These are phyloP conservation scores for Ramphastos sulfuratus DNA, from an alignment of 2,113 vertebrate genomes.

Conservation along the genomic window DNA sequence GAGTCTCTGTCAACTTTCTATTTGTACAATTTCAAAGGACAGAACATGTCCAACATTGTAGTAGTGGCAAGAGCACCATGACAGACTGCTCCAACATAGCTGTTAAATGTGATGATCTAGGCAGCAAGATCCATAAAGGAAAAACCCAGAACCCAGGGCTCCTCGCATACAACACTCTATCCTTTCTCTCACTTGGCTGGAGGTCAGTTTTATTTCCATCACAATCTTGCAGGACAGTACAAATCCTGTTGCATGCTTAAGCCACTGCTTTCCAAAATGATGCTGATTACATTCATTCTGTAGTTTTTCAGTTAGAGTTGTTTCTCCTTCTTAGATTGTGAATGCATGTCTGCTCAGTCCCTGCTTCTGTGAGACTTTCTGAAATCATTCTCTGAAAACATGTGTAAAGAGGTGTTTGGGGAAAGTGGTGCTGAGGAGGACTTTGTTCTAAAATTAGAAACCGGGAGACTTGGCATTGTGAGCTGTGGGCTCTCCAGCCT, in stretches of 20 bases:
- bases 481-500: not conserved
- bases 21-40: not conserved
- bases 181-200: not conserved
- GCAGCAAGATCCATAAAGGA: not conserved
- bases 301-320: not conserved
- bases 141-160: not conserved
- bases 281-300: not conserved
- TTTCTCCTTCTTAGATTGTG: not conserved
- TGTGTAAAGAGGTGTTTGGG: not conserved
- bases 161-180: not conserved
- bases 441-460: conserved; percentile 56
- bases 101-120: not conserved
- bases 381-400: conserved; percentile 42
- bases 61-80: not conserved
- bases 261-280: not conserved
- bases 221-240: not conserved
- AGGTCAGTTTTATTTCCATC: not conserved
- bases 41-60: not conserved
- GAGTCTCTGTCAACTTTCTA: not conserved
- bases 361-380: not conserved
- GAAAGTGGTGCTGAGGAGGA: not conserved
- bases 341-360: not conserved
- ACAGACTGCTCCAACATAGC: accelerated
- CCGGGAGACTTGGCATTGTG: conserved; percentile 17
- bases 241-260: not conserved